Base-by-base conservation (phyloP, 2,797 vertebrate species). In the Hoplostethus atlanticus region DNA sequence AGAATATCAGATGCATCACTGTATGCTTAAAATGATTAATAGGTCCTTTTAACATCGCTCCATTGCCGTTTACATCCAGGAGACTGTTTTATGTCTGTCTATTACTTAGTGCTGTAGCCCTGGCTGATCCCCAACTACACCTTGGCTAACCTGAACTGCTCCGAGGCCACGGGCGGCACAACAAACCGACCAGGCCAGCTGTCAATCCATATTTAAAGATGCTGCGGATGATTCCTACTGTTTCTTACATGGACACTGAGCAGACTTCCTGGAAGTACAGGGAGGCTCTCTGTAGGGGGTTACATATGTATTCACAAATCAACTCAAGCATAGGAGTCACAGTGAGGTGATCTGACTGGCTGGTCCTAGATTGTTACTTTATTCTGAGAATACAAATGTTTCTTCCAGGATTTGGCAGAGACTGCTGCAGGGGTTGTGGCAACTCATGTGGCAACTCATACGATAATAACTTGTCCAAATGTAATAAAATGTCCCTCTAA, bases 71-170 rank as follows among this genome's bases (percentile, higher is more conserved):
- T 59, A 73, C 42, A 46, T 77, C 50, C 34, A 69, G 73, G 57
- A 66, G 8, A 60, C 80, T 74, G 61, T 66, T 85, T 80, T 63
- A 83, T 47, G 60, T 54, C 67, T 68, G 72, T 76, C 80, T 31
- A 75, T 84, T 13, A 64, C 28, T 73, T 59, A 77, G 51, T 38
- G 47, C 63, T 12, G 6, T 40, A 77, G 55, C 31, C 17, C 28
- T 75, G 79, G 76, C 68, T 48, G 63, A 64, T 38, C 72, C 36
- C 63, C 63, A 73, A 13, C 54, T 60, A 64, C 76, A 65, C 66
- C n/a, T 59, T 2, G 51, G 38, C 56, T 62, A 57, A 36, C 55
- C 66, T 21, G n/a, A 58, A 17, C 55, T 51, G 51, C 50, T n/a
- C 21, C 13, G 28, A 15, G 25, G 36, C 36, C 63, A 54, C 28